Percentiles rank a stretch among this genome's conserved stretches.
Evolutionary conservation across 2,797 vertebrate species (phyloP).

Genomic region (Pteropus rufus): DNA sequence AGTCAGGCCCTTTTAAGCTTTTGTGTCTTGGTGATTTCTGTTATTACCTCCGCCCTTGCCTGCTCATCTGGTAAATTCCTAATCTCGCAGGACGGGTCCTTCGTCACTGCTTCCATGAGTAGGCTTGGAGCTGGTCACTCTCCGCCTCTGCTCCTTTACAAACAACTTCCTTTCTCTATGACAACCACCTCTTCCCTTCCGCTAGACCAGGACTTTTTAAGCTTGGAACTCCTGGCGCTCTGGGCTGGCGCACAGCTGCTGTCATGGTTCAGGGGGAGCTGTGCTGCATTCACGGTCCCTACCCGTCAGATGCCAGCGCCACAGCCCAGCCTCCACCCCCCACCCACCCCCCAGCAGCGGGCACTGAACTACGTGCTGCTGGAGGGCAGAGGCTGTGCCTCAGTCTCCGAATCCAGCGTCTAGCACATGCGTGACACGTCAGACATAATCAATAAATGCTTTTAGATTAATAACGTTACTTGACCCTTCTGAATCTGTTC

Average conservation of each 20-base stretch:
- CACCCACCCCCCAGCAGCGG: not conserved
- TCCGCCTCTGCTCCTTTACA: not conserved
- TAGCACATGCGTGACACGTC: not conserved
- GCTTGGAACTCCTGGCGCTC: not conserved
- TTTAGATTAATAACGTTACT: not conserved
- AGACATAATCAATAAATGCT: not conserved
- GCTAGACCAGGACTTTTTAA: not conserved
- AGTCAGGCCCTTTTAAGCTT: not conserved
- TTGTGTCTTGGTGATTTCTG: not conserved
- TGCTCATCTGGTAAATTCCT: not conserved
- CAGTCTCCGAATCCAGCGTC: not conserved
- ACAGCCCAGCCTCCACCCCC: accelerated
- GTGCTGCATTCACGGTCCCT: not conserved
- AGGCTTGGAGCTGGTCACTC: not conserved
- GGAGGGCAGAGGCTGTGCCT: not conserved
- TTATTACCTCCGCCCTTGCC: not conserved
- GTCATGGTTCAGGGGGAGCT: not conserved
- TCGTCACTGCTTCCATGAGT: not conserved
- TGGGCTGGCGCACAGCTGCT: not conserved
- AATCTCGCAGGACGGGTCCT: not conserved
- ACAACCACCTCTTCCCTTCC: not conserved
- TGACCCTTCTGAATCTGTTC: not conserved
- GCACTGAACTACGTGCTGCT: not conserved
- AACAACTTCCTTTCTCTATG: not conserved
- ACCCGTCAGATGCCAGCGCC: not conserved